Evolutionary conservation across 2,888 invertebrate genomes (phyloP), one percentile per base, ranked within the genome.

Genomic region (Trichopoda pennipes): DNA sequence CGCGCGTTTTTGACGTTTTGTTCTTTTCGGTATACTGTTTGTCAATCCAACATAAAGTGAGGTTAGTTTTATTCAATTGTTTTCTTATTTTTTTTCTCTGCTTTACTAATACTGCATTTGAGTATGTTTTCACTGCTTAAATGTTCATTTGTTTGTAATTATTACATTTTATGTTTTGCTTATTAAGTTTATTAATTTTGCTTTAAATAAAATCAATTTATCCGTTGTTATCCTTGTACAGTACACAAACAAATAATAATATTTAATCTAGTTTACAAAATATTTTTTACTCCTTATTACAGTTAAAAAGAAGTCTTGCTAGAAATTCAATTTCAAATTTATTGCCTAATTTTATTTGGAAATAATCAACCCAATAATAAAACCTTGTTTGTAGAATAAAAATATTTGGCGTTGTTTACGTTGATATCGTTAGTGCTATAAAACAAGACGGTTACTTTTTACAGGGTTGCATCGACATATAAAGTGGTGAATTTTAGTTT

Each of bases 1-100:
- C 82, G 79, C 82, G 82, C 79, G 79, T 82, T 82, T 82, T 82
- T 82, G 82, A 82, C 82, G 82, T 82, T 82, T 79, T 75, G 70
- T 66, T 78, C 44, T 70, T 77, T 75, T 80, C 72, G 79, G 82
- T 82, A 76, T 82, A 81, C 79, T 77, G 69, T 69, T 74, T 81
- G 68, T 47, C 47, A 74, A 63, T 32, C 10, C 16, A n/a, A 55
- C 60, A 49, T 38, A 78, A 82, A 72, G 75, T 82, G 56, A 82
- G 82, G 82, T 82, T 82, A 79, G 56, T 64, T 81, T 76, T 14
- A 38, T 14, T 35, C 61, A 69, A 58, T 72, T 77, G 49, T 56
- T 81, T 73, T 72, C n/a, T 61, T 23, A 35, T 47, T 23, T 19
- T 69, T 56, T 51, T 56, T 47, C 58, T 58, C 63, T 58, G 51